Conservation (phyloP, 2,113 vertebrate species). For the Plectropomus leopardus region DNA sequence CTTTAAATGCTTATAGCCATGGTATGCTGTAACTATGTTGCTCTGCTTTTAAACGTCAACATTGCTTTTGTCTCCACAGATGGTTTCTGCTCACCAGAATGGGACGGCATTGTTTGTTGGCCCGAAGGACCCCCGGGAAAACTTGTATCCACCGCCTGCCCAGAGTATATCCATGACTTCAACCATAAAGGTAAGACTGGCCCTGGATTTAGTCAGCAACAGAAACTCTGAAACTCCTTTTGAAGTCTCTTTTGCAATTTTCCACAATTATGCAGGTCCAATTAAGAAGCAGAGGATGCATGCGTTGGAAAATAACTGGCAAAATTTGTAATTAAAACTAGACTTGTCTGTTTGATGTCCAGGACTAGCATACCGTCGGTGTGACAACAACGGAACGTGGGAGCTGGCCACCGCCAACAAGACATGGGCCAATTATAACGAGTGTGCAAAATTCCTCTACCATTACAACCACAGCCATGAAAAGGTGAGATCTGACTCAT, state of each 20-base stretch:
- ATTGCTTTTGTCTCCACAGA: conserved; percentile 83
- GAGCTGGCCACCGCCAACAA: conserved; percentile 89
- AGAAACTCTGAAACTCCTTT: conserved; percentile 7
- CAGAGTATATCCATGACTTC: conserved; percentile 97
- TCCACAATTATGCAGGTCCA: conserved; percentile 20
- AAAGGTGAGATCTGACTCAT: conserved; percentile 84
- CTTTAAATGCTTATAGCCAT: conserved; percentile 31
- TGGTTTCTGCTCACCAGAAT: conserved; percentile 91
- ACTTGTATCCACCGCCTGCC: conserved; percentile 91
- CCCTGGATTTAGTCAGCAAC: not conserved
- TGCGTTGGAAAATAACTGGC: conserved; percentile 2
- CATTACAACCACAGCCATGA: conserved; percentile 89
- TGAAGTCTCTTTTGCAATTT: not conserved
- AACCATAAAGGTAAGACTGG: conserved; percentile 92
- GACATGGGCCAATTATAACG: conserved; percentile 98
- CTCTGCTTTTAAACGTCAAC: conserved; percentile 58
- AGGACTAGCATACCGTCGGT: conserved; percentile 95
- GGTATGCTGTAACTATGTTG: conserved; percentile 6
- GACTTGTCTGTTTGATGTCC: conserved; percentile 22
- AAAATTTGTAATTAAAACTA: conserved; percentile 37
- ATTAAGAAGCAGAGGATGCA: not conserved
- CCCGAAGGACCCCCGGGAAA: conserved; percentile 91
- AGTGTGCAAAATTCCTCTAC: conserved; percentile 93
- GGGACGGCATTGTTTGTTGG: conserved; percentile 98
- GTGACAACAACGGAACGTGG: conserved; percentile 96